Base-by-base conservation (phyloP, 2,113 vertebrate species). In the Rhea pennata region DNA sequence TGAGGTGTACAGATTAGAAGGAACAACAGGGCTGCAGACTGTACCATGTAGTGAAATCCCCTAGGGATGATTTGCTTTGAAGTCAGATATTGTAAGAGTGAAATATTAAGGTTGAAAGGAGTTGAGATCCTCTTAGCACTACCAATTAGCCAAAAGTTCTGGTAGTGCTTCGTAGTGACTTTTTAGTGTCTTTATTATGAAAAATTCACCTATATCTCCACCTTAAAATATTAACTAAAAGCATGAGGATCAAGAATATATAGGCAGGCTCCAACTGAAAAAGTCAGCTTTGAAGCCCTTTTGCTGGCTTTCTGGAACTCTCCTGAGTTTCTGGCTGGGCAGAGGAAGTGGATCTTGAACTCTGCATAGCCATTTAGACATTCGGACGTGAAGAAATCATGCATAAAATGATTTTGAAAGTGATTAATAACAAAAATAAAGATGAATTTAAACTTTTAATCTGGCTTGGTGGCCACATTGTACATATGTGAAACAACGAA, bases 391-490 rank as follows among this genome's bases (percentile, higher is more conserved):
- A 80, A 83, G n/a, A 50, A 71, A 54, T 89, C 93, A 0, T 0
- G 5, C 29, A 27, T 74, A 73, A 82, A 92, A 76, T 67, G 10
- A 23, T 66, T 89, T 95, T 75, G 48, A 59, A 70, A 92, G 46
- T 65, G 0, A 70, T 66, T 64, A 44, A 76, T 87, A 71, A 40
- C 53, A 20, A 58, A 87, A 92, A 77, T 78, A 92, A 64, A 76
- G 7, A 31, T 53, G 36, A 84, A 79, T 70, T 93, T 66, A 76
- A 85, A 22, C 62, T 90, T 85, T 87, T 92, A 64, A 54, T 92
- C 15, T 31, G 40, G 82, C 27, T 89, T 87, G 10, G 70, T 76
- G 58, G 75, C 71, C n/a, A 4, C 70, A n/a, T 9, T 62, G 15
- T 0, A 0, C 19, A 2, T 87, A 82, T 83, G 23, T 33, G 31